These are phyloP conservation scores for Oreonectes daqikongensis DNA, from an alignment of 2,797 vertebrate species.

Conservation along the genomic window DNA sequence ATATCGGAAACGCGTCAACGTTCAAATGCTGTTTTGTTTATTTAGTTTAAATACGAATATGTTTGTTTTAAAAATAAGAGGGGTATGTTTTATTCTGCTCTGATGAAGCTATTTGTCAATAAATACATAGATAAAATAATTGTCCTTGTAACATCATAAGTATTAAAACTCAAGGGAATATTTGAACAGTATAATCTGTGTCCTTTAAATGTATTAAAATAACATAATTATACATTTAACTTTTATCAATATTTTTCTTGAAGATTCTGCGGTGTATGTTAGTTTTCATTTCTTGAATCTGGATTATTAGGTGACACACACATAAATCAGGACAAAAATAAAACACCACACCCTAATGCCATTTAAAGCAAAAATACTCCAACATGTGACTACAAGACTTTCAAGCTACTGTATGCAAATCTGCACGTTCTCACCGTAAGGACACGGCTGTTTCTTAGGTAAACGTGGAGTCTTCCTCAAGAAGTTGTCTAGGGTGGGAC, in stretches of 20 bases:
- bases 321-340: background rate
- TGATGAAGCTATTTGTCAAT: too few species aligned
- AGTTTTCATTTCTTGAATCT: background rate
- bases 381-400: background rate
- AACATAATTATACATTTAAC: too few species aligned
- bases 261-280: too few species aligned
- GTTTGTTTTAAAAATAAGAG: too few species aligned
- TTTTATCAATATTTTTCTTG: too few species aligned
- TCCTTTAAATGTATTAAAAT: too few species aligned
- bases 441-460: conserved; percentile 86
- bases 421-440: conserved; percentile 84
- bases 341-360: background rate
- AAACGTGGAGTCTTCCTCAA: conserved; percentile 73
- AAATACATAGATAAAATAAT: too few species aligned
- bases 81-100: too few species aligned
- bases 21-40: background rate
- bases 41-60: too few species aligned
- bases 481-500: conserved; percentile 76
- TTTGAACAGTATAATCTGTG: too few species aligned
- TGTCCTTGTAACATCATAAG: too few species aligned
- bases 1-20: background rate
- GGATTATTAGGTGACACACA: background rate
- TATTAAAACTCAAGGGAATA: too few species aligned
- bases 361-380: background rate
- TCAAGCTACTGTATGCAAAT: background rate